These are phyloP conservation scores for Caenorhabditis sp. DNA, from an alignment of 2,888 invertebrate genomes.

Conservation along the genomic window DNA sequence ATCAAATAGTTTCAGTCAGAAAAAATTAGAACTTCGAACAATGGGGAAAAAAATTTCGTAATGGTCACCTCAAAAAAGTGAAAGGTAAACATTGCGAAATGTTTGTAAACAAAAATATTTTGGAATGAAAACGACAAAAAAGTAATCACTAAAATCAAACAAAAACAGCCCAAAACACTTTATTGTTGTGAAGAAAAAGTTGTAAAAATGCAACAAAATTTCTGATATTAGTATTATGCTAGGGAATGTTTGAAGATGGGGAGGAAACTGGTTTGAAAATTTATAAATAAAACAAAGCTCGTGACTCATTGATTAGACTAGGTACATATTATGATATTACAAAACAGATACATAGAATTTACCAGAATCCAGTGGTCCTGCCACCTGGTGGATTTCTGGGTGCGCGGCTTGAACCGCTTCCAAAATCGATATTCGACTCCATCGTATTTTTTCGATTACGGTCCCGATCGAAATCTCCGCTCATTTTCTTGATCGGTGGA, in stretches of 20 bases:
- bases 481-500: slow-evolving; percentile 8
- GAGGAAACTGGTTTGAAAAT: background rate
- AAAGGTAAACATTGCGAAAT: background rate
- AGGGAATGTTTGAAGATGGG: background rate
- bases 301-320: background rate
- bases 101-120: slow-evolving; percentile 1
- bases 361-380: slow-evolving; percentile 54
- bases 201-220: background rate
- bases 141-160: background rate
- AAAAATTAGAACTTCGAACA: background rate
- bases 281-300: background rate
- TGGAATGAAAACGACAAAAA: background rate
- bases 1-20: too few species aligned
- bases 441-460: slow-evolving; percentile 38
- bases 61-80: background rate
- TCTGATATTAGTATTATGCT: background rate
- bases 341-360: background rate
- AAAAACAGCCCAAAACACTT: background rate
- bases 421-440: slow-evolving; percentile 41
- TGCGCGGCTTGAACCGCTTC: slow-evolving; percentile 10
- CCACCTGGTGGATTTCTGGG: slow-evolving; percentile 56
- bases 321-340: background rate
- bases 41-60: background rate
- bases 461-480: slow-evolving; percentile 23
- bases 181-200: background rate